phyloP scores from a whole-genome alignment of 2,888 invertebrate genomes.

The Caenorhabditis sp. region DNA sequence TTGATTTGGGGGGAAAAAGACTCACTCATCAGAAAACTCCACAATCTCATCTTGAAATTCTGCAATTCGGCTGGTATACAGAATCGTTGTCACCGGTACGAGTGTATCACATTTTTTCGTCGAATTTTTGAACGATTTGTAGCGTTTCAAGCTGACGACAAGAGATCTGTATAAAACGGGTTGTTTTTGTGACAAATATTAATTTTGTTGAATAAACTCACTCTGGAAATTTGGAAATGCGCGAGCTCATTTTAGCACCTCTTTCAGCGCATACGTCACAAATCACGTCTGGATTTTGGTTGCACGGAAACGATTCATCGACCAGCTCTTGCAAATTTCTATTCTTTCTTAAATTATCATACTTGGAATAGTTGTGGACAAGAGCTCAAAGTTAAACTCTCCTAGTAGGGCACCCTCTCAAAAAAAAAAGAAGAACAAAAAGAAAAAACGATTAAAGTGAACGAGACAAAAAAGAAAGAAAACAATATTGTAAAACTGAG shows the following conservation, averaged over 20 bases:
- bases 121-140: not conserved
- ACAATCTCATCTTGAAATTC: not conserved
- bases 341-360: not conserved
- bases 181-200: not conserved
- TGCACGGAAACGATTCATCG: not conserved
- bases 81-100: not conserved
- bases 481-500: no score
- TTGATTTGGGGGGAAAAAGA: no score
- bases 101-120: not conserved
- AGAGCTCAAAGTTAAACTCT: no score
- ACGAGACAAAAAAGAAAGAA: no score
- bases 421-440: no score
- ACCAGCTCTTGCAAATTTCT: not conserved
- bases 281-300: not conserved
- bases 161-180: slow-evolving; percentile 3
- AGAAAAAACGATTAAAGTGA: no score
- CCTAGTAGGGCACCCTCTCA: no score
- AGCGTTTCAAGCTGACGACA: not conserved
- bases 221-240: not conserved
- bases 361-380: no score
- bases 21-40: not conserved
- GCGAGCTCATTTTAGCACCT: not conserved
- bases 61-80: not conserved
- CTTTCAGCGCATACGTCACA: not conserved
- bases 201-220: not conserved